These are phyloP conservation scores for Gymnoscelis rufifasciata DNA, from an alignment of 2,888 invertebrate genomes.

Conservation along the genomic window DNA sequence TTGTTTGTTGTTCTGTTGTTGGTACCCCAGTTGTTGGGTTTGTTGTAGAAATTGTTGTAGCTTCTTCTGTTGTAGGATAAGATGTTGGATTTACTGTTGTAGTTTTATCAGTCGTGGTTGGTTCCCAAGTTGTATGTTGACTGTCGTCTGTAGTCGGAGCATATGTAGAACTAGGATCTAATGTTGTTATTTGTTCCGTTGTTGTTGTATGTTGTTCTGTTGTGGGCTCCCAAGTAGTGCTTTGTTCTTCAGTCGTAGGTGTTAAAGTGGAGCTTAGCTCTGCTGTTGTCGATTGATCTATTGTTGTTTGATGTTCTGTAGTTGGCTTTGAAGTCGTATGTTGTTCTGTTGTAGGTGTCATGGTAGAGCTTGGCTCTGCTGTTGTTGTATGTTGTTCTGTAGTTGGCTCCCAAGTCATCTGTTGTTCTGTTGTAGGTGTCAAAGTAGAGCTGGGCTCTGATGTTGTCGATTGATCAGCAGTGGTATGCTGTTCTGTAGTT, in stretches of 20 bases:
- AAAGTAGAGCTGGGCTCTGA: neutral
- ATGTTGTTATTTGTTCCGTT: neutral
- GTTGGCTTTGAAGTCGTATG: neutral
- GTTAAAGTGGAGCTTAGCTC: neutral
- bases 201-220: neutral
- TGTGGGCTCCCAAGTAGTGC: constrained; percentile 3
- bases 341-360: neutral
- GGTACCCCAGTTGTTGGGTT: constrained; percentile 4
- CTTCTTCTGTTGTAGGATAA: neutral
- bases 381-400: neutral
- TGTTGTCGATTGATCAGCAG: constrained; percentile 5
- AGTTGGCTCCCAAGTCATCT: constrained; percentile 6
- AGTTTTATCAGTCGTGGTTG: constrained; percentile 1
- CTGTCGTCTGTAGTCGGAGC: neutral
- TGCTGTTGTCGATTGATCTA: constrained; percentile 9
- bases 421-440: constrained; percentile 2
- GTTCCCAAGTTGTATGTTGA: neutral
- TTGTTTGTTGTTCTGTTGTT: constrained; percentile 13
- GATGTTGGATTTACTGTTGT: neutral
- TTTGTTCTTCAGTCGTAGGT: constrained; percentile 3
- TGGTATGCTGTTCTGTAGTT: constrained; percentile 8
- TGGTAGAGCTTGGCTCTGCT: too few species aligned
- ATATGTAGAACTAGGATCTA: too few species aligned
- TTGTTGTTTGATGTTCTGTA: constrained; percentile 10
- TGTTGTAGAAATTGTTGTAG: constrained; percentile 3